A percentile compares a stretch with the other conserved stretches of the same genome.
Conservation (phyloP, 35 echinoderm and acorn worm species). For the Hemicentrotus pulcherrimus region DNA sequence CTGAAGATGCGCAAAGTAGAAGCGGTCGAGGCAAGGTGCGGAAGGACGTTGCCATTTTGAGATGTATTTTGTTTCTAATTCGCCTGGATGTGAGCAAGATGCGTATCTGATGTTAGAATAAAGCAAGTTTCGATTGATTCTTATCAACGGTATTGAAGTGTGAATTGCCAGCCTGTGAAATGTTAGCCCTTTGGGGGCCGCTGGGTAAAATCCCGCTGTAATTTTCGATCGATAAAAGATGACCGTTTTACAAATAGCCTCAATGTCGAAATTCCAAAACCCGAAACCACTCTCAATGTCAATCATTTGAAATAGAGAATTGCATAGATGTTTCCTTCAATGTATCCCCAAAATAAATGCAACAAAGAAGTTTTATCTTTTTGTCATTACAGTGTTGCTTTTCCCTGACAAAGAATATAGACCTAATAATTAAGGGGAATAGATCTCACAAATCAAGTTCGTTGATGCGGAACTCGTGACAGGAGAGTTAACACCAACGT, state of each 20-base stretch:
- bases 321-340: neutral
- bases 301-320: neutral
- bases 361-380: neutral
- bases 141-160: slow-evolving; percentile 49
- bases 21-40: slow-evolving; percentile 44
- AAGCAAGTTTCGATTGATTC: slow-evolving; percentile 41
- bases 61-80: slow-evolving; percentile 50
- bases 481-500: neutral
- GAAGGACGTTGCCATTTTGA: slow-evolving; percentile 49
- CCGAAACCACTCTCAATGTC: neutral
- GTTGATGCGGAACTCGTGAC: neutral
- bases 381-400: neutral
- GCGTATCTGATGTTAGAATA: slow-evolving; percentile 38
- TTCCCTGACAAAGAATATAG: neutral
- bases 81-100: slow-evolving; percentile 35
- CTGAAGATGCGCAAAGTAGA: neutral
- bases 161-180: slow-evolving; percentile 36
- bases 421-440: neutral
- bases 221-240: slow-evolving; percentile 39
- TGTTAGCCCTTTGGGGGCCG: slow-evolving; percentile 34
- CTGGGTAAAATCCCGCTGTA: slow-evolving; percentile 11
- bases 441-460: neutral
- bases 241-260: slow-evolving; percentile 24
- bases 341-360: neutral
- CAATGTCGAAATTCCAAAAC: slow-evolving; percentile 11